phyloP scores from a whole-genome alignment of 2,888 invertebrate genomes.

The Mellilla xanthometata region DNA sequence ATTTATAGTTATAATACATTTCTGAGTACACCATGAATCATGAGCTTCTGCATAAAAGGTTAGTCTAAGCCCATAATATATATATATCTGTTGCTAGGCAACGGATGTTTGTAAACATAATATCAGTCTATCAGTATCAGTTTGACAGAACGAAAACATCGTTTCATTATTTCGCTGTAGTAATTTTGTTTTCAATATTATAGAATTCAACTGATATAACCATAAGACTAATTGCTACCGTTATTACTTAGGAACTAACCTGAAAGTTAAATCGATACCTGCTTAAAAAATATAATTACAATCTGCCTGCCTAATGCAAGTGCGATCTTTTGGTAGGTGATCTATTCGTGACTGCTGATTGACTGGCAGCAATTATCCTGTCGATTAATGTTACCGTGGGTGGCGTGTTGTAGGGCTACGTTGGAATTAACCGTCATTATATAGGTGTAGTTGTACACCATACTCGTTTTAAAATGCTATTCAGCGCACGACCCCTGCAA shows the following conservation, averaged over 20 bases:
- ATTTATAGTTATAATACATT: too few species aligned
- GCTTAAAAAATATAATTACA: neutral
- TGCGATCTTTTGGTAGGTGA: slow-evolving; percentile 3
- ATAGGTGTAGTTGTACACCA: neutral
- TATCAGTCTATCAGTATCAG: too few species aligned
- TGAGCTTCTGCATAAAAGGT: too few species aligned
- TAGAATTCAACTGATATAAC: too few species aligned
- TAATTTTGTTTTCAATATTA: too few species aligned
- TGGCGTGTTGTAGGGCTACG: slow-evolving; percentile 21
- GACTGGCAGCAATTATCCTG: slow-evolving; percentile 8
- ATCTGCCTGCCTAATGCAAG: neutral
- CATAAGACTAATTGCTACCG: too few species aligned
- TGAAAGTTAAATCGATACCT: too few species aligned
- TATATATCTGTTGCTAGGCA: slow-evolving; percentile 29
- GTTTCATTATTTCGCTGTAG: too few species aligned
- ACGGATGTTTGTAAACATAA: slow-evolving; percentile 8
- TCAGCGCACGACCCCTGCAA: slow-evolving; percentile 40
- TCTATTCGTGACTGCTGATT: slow-evolving; percentile 8
- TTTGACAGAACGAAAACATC: too few species aligned
- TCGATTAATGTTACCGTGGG: slow-evolving; percentile 19
- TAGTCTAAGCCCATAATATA: too few species aligned
- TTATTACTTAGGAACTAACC: too few species aligned
- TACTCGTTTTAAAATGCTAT: slow-evolving; percentile 42
- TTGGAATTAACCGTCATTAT: neutral
- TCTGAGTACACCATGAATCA: too few species aligned